Percentiles rank a stretch among this genome's conserved stretches.
phyloP scores from a whole-genome alignment of 2,797 vertebrate genomes.

The Spheniscus humboldti region DNA sequence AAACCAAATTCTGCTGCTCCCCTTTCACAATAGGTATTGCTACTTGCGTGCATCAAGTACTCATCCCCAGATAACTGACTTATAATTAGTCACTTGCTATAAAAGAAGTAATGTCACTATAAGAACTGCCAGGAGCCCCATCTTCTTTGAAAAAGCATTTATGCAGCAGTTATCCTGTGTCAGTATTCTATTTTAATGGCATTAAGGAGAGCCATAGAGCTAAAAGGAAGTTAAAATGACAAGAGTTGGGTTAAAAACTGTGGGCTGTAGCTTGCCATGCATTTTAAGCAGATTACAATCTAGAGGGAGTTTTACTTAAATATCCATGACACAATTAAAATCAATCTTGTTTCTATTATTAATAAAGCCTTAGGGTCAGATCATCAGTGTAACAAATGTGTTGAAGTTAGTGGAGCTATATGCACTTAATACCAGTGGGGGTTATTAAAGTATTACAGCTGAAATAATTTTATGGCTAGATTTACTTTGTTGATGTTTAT shows the following conservation, averaged over 20 bases:
- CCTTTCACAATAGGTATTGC: not conserved
- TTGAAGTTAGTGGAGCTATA: not conserved
- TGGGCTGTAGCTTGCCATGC: not conserved
- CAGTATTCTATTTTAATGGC: not conserved
- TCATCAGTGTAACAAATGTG: not conserved
- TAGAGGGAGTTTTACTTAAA: slow-evolving; percentile 61
- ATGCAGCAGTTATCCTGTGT: not conserved
- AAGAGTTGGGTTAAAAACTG: not conserved
- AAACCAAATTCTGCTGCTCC: not conserved
- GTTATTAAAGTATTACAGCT: not conserved
- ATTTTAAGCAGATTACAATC: slow-evolving; percentile 45
- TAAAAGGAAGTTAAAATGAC: not conserved
- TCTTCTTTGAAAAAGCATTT: not conserved
- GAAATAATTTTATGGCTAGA: not conserved
- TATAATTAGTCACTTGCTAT: not conserved
- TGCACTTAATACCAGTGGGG: not conserved
- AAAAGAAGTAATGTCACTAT: not conserved
- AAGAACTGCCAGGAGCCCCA: not conserved
- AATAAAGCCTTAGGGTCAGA: slow-evolving; percentile 45
- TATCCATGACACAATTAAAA: slow-evolving; percentile 64
- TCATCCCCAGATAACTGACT: not conserved
- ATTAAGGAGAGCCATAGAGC: not conserved
- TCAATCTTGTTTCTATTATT: slow-evolving; percentile 56
- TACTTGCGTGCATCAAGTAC: not conserved
- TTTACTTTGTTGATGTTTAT: not conserved